These are phyloP conservation scores for Oreochromis spilurus DNA, from an alignment of 2,113 vertebrate species.

Conservation along the genomic window DNA sequence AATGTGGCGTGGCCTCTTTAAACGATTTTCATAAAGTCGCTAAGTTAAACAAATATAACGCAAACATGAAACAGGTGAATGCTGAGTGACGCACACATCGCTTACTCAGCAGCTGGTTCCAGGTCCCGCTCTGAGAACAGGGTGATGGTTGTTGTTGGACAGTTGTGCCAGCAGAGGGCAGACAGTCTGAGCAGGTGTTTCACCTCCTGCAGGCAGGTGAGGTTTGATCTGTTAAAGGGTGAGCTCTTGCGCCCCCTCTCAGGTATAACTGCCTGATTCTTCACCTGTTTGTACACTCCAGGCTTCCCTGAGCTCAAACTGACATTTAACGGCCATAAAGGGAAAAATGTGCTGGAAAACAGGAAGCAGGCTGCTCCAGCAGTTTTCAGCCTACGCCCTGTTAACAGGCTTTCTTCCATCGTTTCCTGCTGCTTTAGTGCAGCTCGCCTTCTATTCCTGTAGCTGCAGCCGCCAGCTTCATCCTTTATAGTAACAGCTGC, in stretches of 20 bases:
- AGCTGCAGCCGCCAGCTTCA: fast-evolving
- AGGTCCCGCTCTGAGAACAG: background rate
- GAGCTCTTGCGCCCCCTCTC: background rate
- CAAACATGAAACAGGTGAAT: background rate
- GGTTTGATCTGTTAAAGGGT: fast-evolving
- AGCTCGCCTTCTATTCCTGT: background rate
- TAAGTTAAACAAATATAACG: background rate
- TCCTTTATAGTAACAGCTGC: fast-evolving
- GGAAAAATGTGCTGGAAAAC: background rate
- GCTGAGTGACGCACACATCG: background rate
- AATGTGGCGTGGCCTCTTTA: background rate
- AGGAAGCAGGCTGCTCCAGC: background rate
- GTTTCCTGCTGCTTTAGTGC: background rate
- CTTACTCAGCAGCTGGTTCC: background rate
- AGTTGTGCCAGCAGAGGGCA: background rate
- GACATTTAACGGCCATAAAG: background rate
- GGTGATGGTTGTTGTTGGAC: background rate
- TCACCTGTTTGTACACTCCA: background rate
- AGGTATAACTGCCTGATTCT: background rate
- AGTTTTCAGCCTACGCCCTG: background rate
- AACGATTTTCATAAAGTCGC: background rate
- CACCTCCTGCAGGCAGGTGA: background rate
- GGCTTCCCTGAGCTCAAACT: background rate
- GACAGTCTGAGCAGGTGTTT: background rate
- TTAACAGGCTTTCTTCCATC: background rate